phyloP scores from a whole-genome alignment of 2,888 invertebrate species.

The Tryphoninae sp. region DNA sequence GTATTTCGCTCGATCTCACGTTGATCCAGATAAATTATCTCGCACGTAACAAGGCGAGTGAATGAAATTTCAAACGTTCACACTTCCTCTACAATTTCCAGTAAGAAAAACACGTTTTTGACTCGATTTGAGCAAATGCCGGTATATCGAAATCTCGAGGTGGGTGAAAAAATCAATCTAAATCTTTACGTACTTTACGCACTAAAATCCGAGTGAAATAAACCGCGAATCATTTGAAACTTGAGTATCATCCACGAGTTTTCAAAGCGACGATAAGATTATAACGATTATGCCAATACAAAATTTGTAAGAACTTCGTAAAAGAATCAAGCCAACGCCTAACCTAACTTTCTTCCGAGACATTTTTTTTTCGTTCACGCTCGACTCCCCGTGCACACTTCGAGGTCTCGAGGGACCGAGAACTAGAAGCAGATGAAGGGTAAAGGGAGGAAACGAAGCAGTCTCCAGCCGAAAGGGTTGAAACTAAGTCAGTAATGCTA shows the following conservation, averaged over 20 bases:
- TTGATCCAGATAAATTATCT: neutral
- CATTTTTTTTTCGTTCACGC: slow-evolving; percentile 9
- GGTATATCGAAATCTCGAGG: slow-evolving; percentile 16
- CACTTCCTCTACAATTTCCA: neutral
- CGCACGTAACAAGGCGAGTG: neutral
- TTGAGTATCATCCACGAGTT: neutral
- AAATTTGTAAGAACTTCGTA: slow-evolving; percentile 8
- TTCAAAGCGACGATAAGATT: neutral
- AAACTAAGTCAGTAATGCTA: slow-evolving; percentile 77
- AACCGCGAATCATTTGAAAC: neutral
- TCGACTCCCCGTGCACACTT: slow-evolving; percentile 17
- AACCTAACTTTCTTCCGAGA: slow-evolving; percentile 19
- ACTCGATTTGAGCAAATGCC: neutral
- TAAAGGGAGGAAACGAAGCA: slow-evolving; percentile 51
- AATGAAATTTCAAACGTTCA: slow-evolving; percentile 24
- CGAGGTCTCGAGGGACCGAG: slow-evolving; percentile 33
- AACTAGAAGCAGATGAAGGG: slow-evolving; percentile 11
- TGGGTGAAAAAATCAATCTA: slow-evolving; percentile 23
- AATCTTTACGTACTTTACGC: neutral
- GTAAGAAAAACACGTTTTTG: neutral
- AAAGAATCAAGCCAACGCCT: slow-evolving; percentile 2
- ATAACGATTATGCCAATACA: slow-evolving; percentile 14
- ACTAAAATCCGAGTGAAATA: neutral
- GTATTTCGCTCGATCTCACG: slow-evolving; percentile 8
- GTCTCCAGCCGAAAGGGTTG: slow-evolving; percentile 69